These are phyloP conservation scores for Pelvicachromis taeniatus DNA, from an alignment of 2,113 vertebrate genomes.

Conservation along the genomic window DNA sequence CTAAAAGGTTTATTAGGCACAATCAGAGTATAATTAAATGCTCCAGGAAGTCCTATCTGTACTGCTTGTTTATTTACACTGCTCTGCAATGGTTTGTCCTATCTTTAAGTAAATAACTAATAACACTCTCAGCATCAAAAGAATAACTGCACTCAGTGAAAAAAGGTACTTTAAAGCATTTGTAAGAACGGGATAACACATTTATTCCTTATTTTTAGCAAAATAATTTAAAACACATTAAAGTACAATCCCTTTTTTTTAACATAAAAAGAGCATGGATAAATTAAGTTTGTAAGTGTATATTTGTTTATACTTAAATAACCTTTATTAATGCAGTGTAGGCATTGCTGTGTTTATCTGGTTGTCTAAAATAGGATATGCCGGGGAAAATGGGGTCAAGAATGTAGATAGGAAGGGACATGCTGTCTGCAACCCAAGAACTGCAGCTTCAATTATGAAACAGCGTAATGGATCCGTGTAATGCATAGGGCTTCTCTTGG, in stretches of 20 bases:
- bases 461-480: slow-evolving; percentile 25
- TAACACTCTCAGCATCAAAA: not conserved
- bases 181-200: not conserved
- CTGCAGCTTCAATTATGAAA: slow-evolving; percentile 60
- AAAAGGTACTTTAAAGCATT: not conserved
- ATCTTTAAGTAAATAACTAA: not conserved
- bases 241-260: not conserved
- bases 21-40: not conserved
- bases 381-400: slow-evolving; percentile 35
- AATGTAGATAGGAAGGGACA: slow-evolving; percentile 21
- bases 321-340: not conserved
- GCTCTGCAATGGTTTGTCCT: not conserved
- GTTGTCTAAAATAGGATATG: not conserved
- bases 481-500: not conserved
- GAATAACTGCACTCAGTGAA: not conserved
- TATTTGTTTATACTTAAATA: not conserved
- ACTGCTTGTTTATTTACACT: not conserved
- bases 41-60: not conserved
- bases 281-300: not conserved
- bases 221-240: not conserved
- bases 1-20: not conserved
- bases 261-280: not conserved
- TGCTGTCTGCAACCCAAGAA: slow-evolving; percentile 43
- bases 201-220: not conserved
- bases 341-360: not conserved